Conservation (phyloP, 2,888 invertebrate species). For the Drosophila cracens region DNA sequence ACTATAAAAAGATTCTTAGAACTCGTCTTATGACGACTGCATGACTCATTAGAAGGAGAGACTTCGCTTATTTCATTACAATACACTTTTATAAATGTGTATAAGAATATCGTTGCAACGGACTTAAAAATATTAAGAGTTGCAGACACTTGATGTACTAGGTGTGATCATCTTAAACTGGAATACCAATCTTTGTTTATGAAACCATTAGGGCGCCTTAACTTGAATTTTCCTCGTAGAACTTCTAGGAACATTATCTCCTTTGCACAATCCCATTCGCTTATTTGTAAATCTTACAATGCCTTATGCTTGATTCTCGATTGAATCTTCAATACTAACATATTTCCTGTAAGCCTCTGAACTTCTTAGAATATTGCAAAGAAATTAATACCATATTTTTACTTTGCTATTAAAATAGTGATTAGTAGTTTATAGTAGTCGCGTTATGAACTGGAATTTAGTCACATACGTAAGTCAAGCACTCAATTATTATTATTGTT, state of each 20-base stretch:
- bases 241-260: neutral
- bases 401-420: neutral
- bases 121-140: neutral
- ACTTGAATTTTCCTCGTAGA: neutral
- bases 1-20: neutral
- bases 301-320: neutral
- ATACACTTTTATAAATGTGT: neutral
- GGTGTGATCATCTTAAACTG: neutral
- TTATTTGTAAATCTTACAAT: neutral
- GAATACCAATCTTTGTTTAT: neutral
- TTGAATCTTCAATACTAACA: neutral
- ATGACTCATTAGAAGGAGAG: neutral
- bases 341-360: neutral
- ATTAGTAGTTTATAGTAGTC: neutral
- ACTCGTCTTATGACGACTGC: neutral
- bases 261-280: neutral
- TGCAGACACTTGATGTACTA: neutral
- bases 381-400: neutral
- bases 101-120: neutral
- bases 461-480: constrained; percentile 10
- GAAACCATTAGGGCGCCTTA: too few species aligned
- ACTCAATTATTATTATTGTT: constrained; percentile 24
- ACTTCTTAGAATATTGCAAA: neutral
- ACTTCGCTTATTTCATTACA: neutral
- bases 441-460: neutral